phyloP scores from a whole-genome alignment of 1,140 invertebrate species.

The Cyphomyrmex costatus region DNA sequence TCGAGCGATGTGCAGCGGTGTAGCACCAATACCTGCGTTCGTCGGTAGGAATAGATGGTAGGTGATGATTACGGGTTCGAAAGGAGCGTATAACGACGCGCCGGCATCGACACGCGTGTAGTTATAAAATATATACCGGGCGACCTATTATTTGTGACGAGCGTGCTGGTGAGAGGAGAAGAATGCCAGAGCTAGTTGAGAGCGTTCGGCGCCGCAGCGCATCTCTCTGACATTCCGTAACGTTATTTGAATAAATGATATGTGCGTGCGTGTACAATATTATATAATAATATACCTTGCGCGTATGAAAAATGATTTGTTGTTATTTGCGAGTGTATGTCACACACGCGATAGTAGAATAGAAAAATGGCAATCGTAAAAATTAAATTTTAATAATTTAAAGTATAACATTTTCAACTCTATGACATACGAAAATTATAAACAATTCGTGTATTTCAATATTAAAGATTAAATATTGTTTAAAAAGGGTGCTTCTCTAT shows the following conservation, averaged over 20 bases:
- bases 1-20: slow-evolving; percentile 42
- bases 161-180: slow-evolving; percentile 8
- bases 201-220: slow-evolving; percentile 6
- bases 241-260: slow-evolving; percentile 56
- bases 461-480: slow-evolving; percentile 10
- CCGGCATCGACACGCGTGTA: slow-evolving; percentile 68
- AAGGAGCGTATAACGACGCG: slow-evolving; percentile 67
- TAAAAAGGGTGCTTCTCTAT: background rate
- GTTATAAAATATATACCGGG: slow-evolving; percentile 71
- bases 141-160: slow-evolving; percentile 72
- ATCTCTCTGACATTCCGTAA: slow-evolving; percentile 25
- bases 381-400: slow-evolving; percentile 25
- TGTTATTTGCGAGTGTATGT: slow-evolving; percentile 8
- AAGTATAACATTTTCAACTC: background rate
- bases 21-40: slow-evolving; percentile 52
- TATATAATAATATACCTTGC: background rate
- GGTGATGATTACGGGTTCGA: slow-evolving; percentile 73
- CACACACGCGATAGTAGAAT: background rate
- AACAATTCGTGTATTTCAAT: background rate
- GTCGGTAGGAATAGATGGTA: slow-evolving; percentile 72
- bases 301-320: slow-evolving; percentile 16
- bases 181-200: slow-evolving; percentile 40
- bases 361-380: slow-evolving; percentile 18
- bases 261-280: background rate
- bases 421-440: background rate